Evolutionary conservation across 2,113 vertebrate species (phyloP), one percentile per base, ranked within the genome.

Genomic region (Ginglymostoma cirratum): DNA sequence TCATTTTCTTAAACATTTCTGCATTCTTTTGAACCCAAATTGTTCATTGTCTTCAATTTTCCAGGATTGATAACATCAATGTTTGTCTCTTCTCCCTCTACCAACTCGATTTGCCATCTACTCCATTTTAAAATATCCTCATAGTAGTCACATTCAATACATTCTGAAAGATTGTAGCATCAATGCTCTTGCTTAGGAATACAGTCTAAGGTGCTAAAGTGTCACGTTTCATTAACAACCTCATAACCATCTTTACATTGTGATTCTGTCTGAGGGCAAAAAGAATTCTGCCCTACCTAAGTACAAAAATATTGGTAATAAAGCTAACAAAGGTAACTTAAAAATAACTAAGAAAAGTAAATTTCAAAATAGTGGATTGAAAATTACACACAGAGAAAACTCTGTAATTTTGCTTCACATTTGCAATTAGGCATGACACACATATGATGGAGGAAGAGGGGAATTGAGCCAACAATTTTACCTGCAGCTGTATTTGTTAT

Each of bases 21-120:
- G 94, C n/a, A 95, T 95, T 72, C 7, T 69, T 30, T 42, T 69
- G 42, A 34, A 30, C 52, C n/a, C 23, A 72, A 70, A 48, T 72
- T 95, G 45, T 8, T 70, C 67, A 95, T 48, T 95, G 93, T 23
- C 45, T 95, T 72, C 69, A 72, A 76, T 72, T 72, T 72, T 94
- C 38, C 69, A 52, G 38, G 24, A 72, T 48, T 30, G 94, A 76
- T 95, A 48, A 90, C 38, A 95, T 72, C 76, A 45, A 72, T 95
- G 34, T 93, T 48, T 45, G 10, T 69, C 70, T 70, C 24, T 12
- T 95, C 27, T 72, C 94, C 42, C 30, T 48, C 66, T 21, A 70
- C 21, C 0, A 70, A 70, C 38, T 15, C 38, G 21, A 94, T 70
- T 94, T 70, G 67, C 45, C 34, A 94, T 42, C 66, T 45, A 42